Percentiles rank a stretch among this genome's conserved stretches.
phyloP scores from a whole-genome alignment of 2,113 vertebrate genomes.

The Antennarius striatus region DNA sequence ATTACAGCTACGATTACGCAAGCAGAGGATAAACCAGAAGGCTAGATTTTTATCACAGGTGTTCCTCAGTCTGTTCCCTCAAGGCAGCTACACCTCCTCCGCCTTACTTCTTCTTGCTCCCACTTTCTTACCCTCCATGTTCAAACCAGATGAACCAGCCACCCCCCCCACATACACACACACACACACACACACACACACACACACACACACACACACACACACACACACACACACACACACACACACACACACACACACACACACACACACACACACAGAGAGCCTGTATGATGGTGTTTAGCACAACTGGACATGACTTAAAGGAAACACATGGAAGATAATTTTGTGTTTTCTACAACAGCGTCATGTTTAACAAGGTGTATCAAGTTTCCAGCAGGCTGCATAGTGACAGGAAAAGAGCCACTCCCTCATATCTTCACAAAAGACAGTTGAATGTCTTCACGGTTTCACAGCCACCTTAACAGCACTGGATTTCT shows the following conservation, averaged over 20 bases:
- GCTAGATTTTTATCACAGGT: not conserved
- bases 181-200: not conserved
- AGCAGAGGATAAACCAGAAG: no score
- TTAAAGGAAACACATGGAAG: slow-evolving; percentile 6
- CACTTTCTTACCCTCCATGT: slow-evolving; percentile 19
- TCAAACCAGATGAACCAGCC: slow-evolving; percentile 54
- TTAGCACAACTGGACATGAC: slow-evolving; percentile 8
- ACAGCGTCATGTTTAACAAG: slow-evolving; percentile 32
- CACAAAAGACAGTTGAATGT: slow-evolving; percentile 7
- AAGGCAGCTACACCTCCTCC: slow-evolving; percentile 12
- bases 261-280: slow-evolving; percentile 8
- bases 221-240: not conserved
- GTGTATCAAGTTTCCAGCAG: slow-evolving; percentile 45
- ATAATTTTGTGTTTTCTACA: no score
- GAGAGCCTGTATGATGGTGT: not conserved
- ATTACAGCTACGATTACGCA: no score
- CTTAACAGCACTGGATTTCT: slow-evolving; percentile 2
- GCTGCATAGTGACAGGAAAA: slow-evolving; percentile 31
- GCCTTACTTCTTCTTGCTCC: not conserved
- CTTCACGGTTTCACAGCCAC: slow-evolving; percentile 16
- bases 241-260: not conserved
- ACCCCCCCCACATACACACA: not conserved
- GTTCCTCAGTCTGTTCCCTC: slow-evolving; percentile 9
- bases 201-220: slow-evolving; percentile 12
- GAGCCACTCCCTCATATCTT: slow-evolving; percentile 23